Percentiles rank a stretch among this genome's conserved stretches.
Conservation (phyloP, 2,797 vertebrate genomes). For the Chromis chromis region DNA sequence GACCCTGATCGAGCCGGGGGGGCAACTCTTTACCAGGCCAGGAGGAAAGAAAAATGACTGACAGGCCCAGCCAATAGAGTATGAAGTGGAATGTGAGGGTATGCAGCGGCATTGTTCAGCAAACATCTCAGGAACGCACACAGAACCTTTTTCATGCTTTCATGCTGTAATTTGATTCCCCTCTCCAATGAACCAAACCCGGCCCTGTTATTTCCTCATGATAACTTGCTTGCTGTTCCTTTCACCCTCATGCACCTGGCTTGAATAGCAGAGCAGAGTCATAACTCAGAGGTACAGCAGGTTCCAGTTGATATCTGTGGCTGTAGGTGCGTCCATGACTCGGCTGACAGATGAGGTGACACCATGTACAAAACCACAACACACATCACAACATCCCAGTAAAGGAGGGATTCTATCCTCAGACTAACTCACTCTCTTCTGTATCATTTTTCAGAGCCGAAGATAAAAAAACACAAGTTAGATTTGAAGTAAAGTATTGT, state of each 20-base stretch:
- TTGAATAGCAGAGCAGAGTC: not conserved
- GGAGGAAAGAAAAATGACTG: slow-evolving; percentile 63
- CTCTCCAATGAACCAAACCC: slow-evolving; percentile 10
- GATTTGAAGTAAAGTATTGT: slow-evolving; percentile 83
- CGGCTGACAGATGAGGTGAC: not conserved
- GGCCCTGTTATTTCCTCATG: slow-evolving; percentile 36
- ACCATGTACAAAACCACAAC: not conserved
- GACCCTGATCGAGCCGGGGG: slow-evolving; percentile 43
- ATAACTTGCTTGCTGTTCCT: slow-evolving; percentile 22
- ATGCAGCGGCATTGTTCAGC: slow-evolving; percentile 66
- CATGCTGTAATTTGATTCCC: slow-evolving; percentile 51
- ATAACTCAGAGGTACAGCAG: not conserved
- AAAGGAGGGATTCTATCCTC: slow-evolving; percentile 28
- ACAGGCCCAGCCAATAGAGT: slow-evolving; percentile 72
- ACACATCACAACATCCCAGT: no score
- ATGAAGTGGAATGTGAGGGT: slow-evolving; percentile 73
- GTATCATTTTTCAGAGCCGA: slow-evolving; percentile 60
- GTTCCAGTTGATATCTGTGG: not conserved
- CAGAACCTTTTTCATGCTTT: slow-evolving; percentile 54
- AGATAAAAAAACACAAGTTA: slow-evolving; percentile 79
- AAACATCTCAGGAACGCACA: slow-evolving; percentile 75
- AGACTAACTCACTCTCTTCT: slow-evolving; percentile 66
- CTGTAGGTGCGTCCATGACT: slow-evolving; percentile 6
- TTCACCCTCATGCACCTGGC: slow-evolving; percentile 1
- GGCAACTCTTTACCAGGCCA: slow-evolving; percentile 42